phyloP scores from a whole-genome alignment of 2,888 invertebrate species.

The Dryococelus australis region DNA sequence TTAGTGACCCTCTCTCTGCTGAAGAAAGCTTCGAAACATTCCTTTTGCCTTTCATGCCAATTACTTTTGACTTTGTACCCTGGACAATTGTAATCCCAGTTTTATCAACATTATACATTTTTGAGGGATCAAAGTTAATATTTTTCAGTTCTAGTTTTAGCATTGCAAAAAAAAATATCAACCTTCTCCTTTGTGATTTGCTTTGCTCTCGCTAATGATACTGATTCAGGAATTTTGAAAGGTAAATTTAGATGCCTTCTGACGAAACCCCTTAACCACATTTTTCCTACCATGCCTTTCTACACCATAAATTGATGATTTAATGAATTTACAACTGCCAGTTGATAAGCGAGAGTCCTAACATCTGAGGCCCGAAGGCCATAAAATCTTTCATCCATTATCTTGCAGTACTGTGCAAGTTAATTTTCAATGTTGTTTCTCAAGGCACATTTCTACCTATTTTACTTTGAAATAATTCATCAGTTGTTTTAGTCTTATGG shows the following conservation, averaged over 20 bases:
- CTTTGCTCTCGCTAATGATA: constrained; percentile 4
- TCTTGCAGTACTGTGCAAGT: neutral
- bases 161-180: neutral
- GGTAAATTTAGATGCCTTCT: neutral
- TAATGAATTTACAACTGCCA: neutral
- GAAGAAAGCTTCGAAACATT: neutral
- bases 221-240: neutral
- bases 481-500: neutral
- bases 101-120: neutral
- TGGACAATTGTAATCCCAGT: neutral
- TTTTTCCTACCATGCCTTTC: neutral
- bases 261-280: neutral
- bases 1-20: neutral
- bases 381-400: neutral
- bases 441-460: neutral
- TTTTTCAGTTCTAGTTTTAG: neutral
- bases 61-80: neutral
- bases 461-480: neutral
- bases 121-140: neutral
- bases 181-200: neutral
- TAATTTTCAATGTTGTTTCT: neutral
- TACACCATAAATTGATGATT: neutral
- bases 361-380: neutral
- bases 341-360: neutral
- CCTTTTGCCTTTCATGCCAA: neutral